Conservation (phyloP, 2,888 invertebrate species). For the Crepidodera aurea region DNA sequence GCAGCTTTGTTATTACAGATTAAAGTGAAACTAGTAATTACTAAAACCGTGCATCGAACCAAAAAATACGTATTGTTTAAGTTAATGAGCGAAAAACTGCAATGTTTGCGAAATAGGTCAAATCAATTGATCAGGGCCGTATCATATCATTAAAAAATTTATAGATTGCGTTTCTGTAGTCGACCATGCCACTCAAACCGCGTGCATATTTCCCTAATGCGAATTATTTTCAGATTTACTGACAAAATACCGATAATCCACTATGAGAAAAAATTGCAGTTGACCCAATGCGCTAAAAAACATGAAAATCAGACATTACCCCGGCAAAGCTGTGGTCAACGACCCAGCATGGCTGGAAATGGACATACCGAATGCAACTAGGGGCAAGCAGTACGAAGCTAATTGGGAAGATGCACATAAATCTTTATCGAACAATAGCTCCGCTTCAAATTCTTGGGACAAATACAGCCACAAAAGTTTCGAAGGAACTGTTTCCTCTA, state of each 20-base stretch:
- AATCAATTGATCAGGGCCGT: background rate
- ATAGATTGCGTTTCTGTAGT: background rate
- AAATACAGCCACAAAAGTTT: slow-evolving; percentile 52
- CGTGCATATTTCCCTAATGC: slow-evolving; percentile 17
- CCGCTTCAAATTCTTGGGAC: slow-evolving; percentile 56
- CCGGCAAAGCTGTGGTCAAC: slow-evolving; percentile 78
- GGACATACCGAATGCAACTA: slow-evolving; percentile 74
- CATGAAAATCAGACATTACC: slow-evolving; percentile 87
- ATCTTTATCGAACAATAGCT: slow-evolving; percentile 62
- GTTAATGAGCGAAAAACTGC: slow-evolving; percentile 26
- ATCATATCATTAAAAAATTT: background rate
- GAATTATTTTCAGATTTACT: slow-evolving; percentile 35
- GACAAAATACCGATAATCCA: slow-evolving; percentile 21
- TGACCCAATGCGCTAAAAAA: slow-evolving; percentile 3
- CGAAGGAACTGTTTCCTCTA: slow-evolving; percentile 59
- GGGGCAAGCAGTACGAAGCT: slow-evolving; percentile 80
- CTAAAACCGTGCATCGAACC: slow-evolving; percentile 20
- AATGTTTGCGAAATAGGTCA: slow-evolving; percentile 28
- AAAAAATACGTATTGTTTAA: slow-evolving; percentile 32
- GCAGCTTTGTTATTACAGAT: slow-evolving; percentile 15
- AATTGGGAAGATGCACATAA: slow-evolving; percentile 82
- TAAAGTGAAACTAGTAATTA: slow-evolving; percentile 29
- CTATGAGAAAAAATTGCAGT: slow-evolving; percentile 15
- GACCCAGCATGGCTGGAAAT: slow-evolving; percentile 69
- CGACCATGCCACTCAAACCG: slow-evolving; percentile 32